These are phyloP conservation scores for Hestina assimilis DNA, from an alignment of 1,140 invertebrate genomes.

Conservation along the genomic window DNA sequence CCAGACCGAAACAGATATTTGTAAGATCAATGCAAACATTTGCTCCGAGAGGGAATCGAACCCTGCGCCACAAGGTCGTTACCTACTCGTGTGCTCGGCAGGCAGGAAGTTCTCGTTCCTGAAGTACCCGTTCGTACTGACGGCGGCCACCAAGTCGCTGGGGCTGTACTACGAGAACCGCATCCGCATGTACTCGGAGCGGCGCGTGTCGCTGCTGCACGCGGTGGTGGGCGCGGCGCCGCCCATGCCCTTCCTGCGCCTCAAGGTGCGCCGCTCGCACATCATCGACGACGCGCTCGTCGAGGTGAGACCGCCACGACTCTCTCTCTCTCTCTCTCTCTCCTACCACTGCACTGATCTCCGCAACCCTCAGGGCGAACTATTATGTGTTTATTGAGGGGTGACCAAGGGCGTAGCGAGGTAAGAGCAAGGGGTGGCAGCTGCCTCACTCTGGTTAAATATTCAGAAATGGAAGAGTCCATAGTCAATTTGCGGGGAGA, in stretches of 20 bases:
- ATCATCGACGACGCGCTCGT: conserved; percentile 95
- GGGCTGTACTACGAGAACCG: conserved; percentile 96
- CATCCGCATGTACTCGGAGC: conserved; percentile 96
- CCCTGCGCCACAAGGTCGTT: no score
- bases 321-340: no score
- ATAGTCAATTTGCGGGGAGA: no score
- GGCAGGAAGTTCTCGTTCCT: conserved; percentile 93
- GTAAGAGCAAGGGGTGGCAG: no score
- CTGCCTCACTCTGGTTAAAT: no score
- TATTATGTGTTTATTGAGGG: no score
- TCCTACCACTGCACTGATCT: no score
- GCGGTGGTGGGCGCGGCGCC: conserved; percentile 86
- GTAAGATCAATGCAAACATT: no score
- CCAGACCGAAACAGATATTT: no score
- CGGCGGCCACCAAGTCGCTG: conserved; percentile 93
- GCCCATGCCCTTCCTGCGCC: conserved; percentile 90
- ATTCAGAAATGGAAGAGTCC: no score
- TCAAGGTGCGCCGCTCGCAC: conserved; percentile 90
- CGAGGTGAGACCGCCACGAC: conserved; percentile 79
- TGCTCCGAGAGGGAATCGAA: no score
- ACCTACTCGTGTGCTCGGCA: conserved; percentile 23
- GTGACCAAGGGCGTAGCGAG: no score
- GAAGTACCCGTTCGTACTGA: conserved; percentile 93
- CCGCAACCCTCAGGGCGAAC: not conserved
- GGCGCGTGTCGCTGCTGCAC: conserved; percentile 89